Conservation (phyloP, 2,888 invertebrate genomes). For the Stictocephala bisonia region DNA sequence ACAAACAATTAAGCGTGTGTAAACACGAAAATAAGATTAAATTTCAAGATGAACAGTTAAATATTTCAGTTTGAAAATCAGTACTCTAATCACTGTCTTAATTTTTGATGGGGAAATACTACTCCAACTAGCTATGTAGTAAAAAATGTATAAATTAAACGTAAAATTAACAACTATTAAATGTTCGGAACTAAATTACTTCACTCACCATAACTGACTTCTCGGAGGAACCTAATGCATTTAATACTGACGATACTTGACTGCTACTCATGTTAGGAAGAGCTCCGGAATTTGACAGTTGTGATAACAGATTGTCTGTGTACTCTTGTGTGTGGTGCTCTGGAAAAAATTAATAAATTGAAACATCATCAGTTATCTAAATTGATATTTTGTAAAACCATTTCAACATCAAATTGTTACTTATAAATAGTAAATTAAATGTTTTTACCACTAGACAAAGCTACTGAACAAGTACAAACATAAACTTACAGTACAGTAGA, state of each 20-base stretch:
- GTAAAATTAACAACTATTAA: too few species aligned
- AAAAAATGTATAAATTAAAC: too few species aligned
- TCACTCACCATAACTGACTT: not conserved
- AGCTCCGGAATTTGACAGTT: slow-evolving; percentile 39
- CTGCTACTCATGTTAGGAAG: slow-evolving; percentile 48
- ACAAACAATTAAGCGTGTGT: too few species aligned
- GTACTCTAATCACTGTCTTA: too few species aligned
- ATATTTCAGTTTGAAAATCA: too few species aligned
- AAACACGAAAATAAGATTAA: too few species aligned
- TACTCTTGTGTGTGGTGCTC: slow-evolving; percentile 6
- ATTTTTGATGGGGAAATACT: too few species aligned
- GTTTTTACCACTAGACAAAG: not conserved
- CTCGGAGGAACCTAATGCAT: slow-evolving; percentile 30
- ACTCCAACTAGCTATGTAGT: not conserved
- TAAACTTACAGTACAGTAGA: too few species aligned
- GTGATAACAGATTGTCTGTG: slow-evolving; percentile 47
- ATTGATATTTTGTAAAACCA: not conserved
- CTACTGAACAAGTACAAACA: too few species aligned
- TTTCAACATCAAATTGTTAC: not conserved
- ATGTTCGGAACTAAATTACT: not conserved
- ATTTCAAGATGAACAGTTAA: too few species aligned
- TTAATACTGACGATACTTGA: slow-evolving; percentile 53
- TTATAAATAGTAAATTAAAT: not conserved
- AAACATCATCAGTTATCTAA: too few species aligned
- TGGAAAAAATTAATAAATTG: not conserved